phyloP scores from a whole-genome alignment of 2,113 vertebrate species.

The Sorex fumeus region DNA sequence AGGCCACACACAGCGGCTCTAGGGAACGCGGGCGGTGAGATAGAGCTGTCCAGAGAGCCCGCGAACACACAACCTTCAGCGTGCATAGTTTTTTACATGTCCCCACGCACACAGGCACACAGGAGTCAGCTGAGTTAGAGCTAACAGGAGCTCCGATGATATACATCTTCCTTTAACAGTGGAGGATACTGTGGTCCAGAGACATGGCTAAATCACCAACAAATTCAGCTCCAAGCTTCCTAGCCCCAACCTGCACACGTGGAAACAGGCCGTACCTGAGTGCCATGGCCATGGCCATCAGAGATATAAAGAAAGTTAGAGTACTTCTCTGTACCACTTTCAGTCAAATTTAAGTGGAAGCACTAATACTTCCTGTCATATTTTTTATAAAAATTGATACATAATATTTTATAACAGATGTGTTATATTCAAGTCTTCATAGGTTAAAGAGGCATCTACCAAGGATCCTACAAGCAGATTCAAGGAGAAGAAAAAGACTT shows the following conservation, averaged over 20 bases:
- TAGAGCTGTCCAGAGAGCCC: too few relatives aligned
- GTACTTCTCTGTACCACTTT: neutral
- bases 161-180: neutral
- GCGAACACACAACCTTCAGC: too few relatives aligned
- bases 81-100: too few relatives aligned
- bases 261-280: neutral
- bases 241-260: fast-evolving
- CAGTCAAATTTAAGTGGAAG: neutral
- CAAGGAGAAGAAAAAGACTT: neutral
- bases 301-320: neutral
- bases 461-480: neutral
- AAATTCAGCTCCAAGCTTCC: neutral
- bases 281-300: fast-evolving
- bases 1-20: too few relatives aligned
- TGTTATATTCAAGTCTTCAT: neutral
- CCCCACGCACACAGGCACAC: too few relatives aligned
- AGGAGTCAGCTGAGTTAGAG: neutral
- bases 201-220: neutral
- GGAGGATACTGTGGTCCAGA: neutral
- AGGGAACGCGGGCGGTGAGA: too few relatives aligned
- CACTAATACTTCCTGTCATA: neutral
- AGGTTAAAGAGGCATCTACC: neutral
- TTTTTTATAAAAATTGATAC: neutral
- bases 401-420: neutral
- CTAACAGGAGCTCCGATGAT: neutral